These are phyloP conservation scores for Malurus leucopterus DNA, from an alignment of 2,797 vertebrate genomes.

Conservation along the genomic window DNA sequence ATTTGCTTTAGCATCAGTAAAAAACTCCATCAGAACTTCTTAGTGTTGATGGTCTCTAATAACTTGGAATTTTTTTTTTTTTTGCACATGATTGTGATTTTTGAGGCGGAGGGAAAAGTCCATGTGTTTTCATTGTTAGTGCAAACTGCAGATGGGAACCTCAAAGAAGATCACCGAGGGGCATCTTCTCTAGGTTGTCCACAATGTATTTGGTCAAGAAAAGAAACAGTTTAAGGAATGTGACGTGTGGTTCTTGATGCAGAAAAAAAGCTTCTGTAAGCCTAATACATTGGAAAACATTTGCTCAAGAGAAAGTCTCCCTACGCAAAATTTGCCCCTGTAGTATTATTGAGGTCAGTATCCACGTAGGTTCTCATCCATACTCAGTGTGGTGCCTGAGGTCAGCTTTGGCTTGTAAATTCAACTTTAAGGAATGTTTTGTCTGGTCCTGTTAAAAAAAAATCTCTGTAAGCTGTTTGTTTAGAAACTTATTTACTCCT, in stretches of 20 bases:
- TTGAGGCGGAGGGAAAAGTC: neutral
- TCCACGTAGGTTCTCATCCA: neutral
- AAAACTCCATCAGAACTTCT: neutral
- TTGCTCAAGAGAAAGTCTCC: neutral
- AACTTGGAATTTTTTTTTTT: neutral
- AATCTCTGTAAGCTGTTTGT: neutral
- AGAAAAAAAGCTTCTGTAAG: slow-evolving; percentile 24
- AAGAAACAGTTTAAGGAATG: neutral
- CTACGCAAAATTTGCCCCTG: neutral
- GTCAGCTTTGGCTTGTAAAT: slow-evolving; percentile 9
- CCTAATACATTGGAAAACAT: slow-evolving; percentile 45
- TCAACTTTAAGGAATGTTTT: neutral
- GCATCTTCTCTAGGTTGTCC: neutral
- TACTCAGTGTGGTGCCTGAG: neutral
- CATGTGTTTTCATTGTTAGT: neutral
- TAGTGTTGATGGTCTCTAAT: neutral
- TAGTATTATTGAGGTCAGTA: neutral
- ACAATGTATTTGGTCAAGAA: neutral
- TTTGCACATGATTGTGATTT: neutral
- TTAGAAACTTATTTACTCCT: neutral
- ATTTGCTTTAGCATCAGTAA: neutral
- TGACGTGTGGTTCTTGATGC: neutral
- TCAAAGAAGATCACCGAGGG: neutral
- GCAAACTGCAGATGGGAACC: neutral
- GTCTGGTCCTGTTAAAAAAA: neutral